Conservation (phyloP, 2,113 vertebrate species). For the Megaceryle torquata region DNA sequence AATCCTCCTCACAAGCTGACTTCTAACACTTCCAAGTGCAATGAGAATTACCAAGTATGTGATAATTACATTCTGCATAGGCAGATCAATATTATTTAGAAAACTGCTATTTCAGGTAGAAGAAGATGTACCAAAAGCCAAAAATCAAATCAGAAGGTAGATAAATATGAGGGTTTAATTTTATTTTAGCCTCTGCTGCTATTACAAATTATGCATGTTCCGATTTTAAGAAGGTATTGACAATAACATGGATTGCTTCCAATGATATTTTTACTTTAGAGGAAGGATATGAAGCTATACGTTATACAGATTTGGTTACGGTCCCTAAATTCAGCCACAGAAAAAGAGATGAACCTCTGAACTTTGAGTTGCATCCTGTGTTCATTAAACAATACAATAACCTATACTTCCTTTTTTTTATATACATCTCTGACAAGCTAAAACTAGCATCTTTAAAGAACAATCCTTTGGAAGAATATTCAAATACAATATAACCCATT, state of each 20-base stretch:
- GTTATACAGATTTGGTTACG: constrained; percentile 25
- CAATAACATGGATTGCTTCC: constrained; percentile 36
- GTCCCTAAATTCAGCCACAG: background rate
- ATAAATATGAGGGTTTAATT: background rate
- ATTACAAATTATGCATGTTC: background rate
- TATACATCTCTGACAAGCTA: background rate
- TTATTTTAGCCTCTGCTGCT: background rate
- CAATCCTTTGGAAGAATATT: background rate
- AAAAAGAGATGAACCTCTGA: constrained; percentile 37
- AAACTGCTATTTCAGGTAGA: background rate
- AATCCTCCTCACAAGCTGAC: background rate
- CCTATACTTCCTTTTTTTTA: constrained; percentile 41
- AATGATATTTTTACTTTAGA: constrained; percentile 51
- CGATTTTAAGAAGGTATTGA: constrained; percentile 35
- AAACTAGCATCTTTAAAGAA: constrained; percentile 24
- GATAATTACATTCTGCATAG: constrained; percentile 4
- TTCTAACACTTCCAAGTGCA: background rate
- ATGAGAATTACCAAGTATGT: background rate
- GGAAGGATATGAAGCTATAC: constrained; percentile 49
- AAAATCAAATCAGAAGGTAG: background rate
- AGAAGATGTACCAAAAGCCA: background rate
- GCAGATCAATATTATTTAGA: background rate
- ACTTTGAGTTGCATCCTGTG: constrained; percentile 20
- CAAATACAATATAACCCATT: background rate
- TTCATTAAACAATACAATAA: constrained; percentile 33